A percentile compares a stretch with the other conserved stretches of the same genome.
Evolutionary conservation across 2,113 vertebrate genomes (phyloP).

Genomic region (Corythaixoides concolor): DNA sequence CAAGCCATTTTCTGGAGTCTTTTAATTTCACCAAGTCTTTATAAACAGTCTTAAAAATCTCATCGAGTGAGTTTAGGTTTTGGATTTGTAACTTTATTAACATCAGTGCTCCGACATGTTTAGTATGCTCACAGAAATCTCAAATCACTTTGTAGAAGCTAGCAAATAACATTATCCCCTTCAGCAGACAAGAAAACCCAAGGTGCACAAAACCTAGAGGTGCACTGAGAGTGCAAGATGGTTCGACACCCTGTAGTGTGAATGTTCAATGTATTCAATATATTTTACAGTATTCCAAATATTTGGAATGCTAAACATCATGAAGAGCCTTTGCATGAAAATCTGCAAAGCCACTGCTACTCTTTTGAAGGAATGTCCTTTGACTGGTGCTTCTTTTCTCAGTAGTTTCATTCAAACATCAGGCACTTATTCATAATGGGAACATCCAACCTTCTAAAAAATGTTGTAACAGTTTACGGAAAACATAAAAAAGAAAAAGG

Average conservation of each 20-base stretch:
- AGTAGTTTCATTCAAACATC: neutral
- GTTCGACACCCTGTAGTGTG: neutral
- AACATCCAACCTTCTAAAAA: neutral
- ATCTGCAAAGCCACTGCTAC: neutral
- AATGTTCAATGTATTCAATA: neutral
- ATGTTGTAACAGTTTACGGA: neutral
- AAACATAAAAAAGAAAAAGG: neutral
- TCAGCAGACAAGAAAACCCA: neutral
- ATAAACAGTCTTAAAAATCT: neutral
- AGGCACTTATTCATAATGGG: neutral
- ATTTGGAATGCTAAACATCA: neutral
- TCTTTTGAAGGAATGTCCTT: neutral
- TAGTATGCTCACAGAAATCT: neutral
- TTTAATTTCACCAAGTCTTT: neutral
- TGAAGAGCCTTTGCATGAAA: neutral
- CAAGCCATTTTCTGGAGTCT: neutral
- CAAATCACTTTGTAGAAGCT: neutral
- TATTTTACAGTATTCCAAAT: neutral
- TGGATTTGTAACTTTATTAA: neutral
- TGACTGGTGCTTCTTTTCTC: neutral
- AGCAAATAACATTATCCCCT: neutral
- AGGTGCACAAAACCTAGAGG: neutral
- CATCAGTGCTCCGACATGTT: neutral
- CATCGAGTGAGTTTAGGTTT: neutral
- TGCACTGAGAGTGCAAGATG: neutral